Evolutionary conservation across 2,888 invertebrate species (phyloP).

Genomic region (Drosophila prostipennis): DNA sequence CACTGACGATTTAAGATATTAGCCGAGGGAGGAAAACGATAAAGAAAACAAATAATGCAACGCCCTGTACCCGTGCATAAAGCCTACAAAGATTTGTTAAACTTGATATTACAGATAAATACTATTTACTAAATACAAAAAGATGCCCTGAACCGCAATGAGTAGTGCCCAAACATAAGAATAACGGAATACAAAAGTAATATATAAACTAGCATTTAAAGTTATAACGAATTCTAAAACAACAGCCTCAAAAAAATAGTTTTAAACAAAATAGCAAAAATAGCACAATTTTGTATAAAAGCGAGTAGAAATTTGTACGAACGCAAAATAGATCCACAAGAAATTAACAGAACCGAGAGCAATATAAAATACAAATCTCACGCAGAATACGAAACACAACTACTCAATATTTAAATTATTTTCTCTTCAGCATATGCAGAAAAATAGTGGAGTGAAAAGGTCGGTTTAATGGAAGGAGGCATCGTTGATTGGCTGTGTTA

Average conservation of each 20-base stretch:
- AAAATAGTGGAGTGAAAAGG: slow-evolving; percentile 31
- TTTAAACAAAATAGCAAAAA: slow-evolving; percentile 64
- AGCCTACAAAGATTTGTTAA: slow-evolving; percentile 72
- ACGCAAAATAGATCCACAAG: slow-evolving; percentile 25
- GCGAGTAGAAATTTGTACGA: slow-evolving; percentile 44
- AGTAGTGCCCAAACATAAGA: slow-evolving; percentile 71
- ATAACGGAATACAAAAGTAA: slow-evolving; percentile 55
- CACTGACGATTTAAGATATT: slow-evolving; percentile 33
- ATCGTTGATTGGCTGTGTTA: slow-evolving; percentile 73
- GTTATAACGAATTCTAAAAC: slow-evolving; percentile 70
- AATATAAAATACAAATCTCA: slow-evolving; percentile 31
- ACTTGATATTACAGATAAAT: slow-evolving; percentile 51
- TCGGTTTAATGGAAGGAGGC: slow-evolving; percentile 20
- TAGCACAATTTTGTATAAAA: slow-evolving; percentile 67
- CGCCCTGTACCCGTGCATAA: slow-evolving; percentile 78
- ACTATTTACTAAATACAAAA: slow-evolving; percentile 70
- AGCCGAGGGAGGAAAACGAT: slow-evolving; percentile 23
- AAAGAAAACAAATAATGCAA: slow-evolving; percentile 59
- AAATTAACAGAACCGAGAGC: slow-evolving; percentile 26
- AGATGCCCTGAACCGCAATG: slow-evolving; percentile 74
- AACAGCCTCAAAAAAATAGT: slow-evolving; percentile 64
- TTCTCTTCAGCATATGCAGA: slow-evolving; percentile 21
- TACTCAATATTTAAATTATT: slow-evolving; percentile 38
- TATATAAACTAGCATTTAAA: slow-evolving; percentile 71
- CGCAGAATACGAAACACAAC: slow-evolving; percentile 24